These are phyloP conservation scores for Sebastolobus alascanus DNA, from an alignment of 2,797 vertebrate species.

Conservation along the genomic window DNA sequence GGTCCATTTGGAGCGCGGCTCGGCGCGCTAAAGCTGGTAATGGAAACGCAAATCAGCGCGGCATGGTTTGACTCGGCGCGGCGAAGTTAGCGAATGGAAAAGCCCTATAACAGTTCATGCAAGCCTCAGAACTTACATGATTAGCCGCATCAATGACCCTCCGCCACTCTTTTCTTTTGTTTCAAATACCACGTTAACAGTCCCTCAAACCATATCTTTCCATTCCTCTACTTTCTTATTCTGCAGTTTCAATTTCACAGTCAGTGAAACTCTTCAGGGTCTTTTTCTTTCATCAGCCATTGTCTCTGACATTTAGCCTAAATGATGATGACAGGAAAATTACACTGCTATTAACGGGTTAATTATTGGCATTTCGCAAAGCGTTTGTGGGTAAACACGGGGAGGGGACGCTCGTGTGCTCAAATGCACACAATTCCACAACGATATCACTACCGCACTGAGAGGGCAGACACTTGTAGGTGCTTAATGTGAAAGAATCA, in stretches of 20 bases:
- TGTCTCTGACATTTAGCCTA: slow-evolving; percentile 43
- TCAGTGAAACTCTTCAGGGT: slow-evolving; percentile 37
- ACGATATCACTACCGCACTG: neutral
- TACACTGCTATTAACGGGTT: slow-evolving; percentile 41
- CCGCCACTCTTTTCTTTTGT: slow-evolving; percentile 8
- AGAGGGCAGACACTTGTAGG: neutral
- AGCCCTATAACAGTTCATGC: too few species aligned
- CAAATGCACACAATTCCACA: neutral
- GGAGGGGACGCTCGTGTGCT: neutral
- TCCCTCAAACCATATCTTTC: slow-evolving; percentile 7
- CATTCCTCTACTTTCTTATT: slow-evolving; percentile 7
- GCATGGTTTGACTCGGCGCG: too few species aligned
- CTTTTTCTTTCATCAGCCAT: slow-evolving; percentile 17
- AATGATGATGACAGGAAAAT: slow-evolving; percentile 53
- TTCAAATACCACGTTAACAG: slow-evolving; percentile 31
- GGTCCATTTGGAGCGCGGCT: too few species aligned
- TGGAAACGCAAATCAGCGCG: too few species aligned
- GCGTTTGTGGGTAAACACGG: slow-evolving; percentile 31
- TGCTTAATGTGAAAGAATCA: neutral
- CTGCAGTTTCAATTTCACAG: slow-evolving; percentile 57
- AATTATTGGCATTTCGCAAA: slow-evolving; percentile 53
- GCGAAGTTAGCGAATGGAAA: too few species aligned
- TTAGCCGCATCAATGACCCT: slow-evolving; percentile 33
- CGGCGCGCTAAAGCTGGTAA: too few species aligned
- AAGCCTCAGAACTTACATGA: slow-evolving; percentile 22